These are phyloP conservation scores for Dolichopus griseipennis DNA, from an alignment of 2,888 invertebrate species.

Conservation along the genomic window DNA sequence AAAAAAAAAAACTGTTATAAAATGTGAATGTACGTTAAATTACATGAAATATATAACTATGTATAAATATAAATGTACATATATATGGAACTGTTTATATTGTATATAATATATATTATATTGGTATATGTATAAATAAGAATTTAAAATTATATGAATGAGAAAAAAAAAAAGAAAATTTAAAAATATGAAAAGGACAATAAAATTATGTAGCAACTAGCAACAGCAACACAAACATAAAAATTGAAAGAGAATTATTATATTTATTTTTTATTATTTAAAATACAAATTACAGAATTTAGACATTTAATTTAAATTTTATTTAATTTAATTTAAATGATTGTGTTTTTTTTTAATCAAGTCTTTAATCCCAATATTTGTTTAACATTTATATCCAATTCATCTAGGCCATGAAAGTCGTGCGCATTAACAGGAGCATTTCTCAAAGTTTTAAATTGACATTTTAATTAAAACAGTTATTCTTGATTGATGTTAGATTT, in stretches of 20 bases:
- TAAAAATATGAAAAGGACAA: not conserved
- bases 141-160: not conserved
- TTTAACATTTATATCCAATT: too few species aligned
- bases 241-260: not conserved
- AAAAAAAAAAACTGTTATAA: not conserved
- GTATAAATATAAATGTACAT: not conserved
- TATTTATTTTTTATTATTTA: too few species aligned
- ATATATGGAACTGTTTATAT: not conserved
- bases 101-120: not conserved
- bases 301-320: too few species aligned
- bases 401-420: too few species aligned
- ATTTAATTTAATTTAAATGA: too few species aligned
- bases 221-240: not conserved
- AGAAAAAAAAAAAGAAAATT: not conserved
- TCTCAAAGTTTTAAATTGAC: too few species aligned
- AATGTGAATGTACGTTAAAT: not conserved
- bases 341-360: too few species aligned
- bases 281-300: too few species aligned
- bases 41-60: not conserved
- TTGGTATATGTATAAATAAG: not conserved
- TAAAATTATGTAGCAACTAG: slow-evolving; percentile 2
- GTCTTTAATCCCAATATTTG: too few species aligned
- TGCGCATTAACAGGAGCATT: too few species aligned
- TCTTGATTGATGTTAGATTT: too few species aligned
- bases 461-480: too few species aligned